Evolutionary conservation across 2,797 vertebrate genomes (phyloP), one percentile per base, ranked within the genome.

Genomic region (Erithacus rubecula): DNA sequence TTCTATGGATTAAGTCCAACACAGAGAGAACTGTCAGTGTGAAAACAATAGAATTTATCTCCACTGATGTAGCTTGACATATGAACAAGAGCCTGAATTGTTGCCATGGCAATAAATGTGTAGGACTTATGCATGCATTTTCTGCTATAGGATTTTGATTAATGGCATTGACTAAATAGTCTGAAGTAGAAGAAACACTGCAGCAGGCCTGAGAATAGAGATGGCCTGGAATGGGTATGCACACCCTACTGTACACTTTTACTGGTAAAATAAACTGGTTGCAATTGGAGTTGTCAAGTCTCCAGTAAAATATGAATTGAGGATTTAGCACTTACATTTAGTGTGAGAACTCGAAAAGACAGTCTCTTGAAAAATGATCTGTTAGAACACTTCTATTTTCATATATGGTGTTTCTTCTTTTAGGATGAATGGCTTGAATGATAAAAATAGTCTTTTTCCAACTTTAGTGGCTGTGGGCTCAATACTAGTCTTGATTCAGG

Each of bases 41-140:
- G 98, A 98, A 99, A 98, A 99, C 99, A 99, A 99, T 99, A 98
- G 98, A 98, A 98, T 98, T 98, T 99, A 98, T 99, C 98, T 98
- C 98, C 98, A 98, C 99, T 99, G 99, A 99, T 99, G 98, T 98
- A 97, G 98, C 98, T 98, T 99, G 99, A 99, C 99, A 99, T 98
- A 98, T 99, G 99, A 99, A 99, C 99, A 99, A 99, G 99, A 99
- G 98, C 98, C 98, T 99, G 99, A 99, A 99, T 99, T 98, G 99
- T 99, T 99, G 96, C 99, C 98, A 99, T 99, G 98, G 99, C 96
- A 99, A 99, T 99, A 99, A 99, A 99, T 99, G 99, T 99, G 98
- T 99, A 97, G 98, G 98, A 98, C 99, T 99, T 99, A 99, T 99
- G 99, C 99, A 99, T 99, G 99, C 98, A 99, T 99, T 99, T 99